phyloP scores from a whole-genome alignment of 2,797 vertebrate species.

The Petrocephalus sullivani region DNA sequence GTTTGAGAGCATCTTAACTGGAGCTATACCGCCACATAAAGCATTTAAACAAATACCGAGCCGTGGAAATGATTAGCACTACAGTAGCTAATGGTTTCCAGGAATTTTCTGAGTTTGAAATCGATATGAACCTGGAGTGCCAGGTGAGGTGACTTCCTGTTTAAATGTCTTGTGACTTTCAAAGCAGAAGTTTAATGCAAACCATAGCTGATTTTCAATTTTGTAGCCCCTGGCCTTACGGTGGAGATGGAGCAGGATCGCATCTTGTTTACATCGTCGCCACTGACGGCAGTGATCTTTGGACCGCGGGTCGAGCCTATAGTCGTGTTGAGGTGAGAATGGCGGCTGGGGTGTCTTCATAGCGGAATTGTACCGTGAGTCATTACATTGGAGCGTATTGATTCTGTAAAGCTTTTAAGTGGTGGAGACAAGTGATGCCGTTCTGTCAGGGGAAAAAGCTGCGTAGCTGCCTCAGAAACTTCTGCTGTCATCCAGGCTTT shows the following conservation, averaged over 20 bases:
- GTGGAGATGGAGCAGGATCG: neutral
- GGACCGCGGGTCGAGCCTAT: neutral
- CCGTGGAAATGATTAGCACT: constrained; percentile 10
- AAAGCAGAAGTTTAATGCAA: neutral
- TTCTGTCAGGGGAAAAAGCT: neutral
- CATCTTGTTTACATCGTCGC: neutral
- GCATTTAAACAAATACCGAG: neutral
- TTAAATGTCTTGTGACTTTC: neutral
- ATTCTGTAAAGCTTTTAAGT: neutral
- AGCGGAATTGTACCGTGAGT: neutral
- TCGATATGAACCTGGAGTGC: neutral
- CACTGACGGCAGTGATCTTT: neutral
- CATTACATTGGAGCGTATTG: neutral
- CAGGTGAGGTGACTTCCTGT: constrained; percentile 5
- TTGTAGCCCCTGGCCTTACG: neutral
- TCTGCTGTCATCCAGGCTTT: neutral
- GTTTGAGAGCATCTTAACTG: neutral
- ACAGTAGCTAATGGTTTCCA: neutral
- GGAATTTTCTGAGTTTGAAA: neutral
- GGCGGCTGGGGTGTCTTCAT: neutral
- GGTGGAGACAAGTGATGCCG: neutral
- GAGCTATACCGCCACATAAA: neutral
- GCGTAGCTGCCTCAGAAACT: neutral
- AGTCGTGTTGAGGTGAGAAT: neutral
- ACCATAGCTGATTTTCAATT: neutral